These are phyloP conservation scores for Dromius quadrimaculatus DNA, from an alignment of 2,888 invertebrate species.

Conservation along the genomic window DNA sequence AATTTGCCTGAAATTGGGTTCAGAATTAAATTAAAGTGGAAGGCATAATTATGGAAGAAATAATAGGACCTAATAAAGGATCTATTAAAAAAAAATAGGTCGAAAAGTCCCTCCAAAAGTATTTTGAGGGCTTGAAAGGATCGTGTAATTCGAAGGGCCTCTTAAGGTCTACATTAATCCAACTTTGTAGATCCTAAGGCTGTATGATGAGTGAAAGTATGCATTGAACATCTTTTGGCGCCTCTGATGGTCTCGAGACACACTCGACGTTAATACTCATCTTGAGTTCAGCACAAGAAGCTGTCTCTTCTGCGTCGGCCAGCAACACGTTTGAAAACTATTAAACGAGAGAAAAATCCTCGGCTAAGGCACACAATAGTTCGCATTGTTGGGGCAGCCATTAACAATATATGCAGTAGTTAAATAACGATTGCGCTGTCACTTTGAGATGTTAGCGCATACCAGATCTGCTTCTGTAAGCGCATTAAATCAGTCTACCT, in stretches of 20 bases:
- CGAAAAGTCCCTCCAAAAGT: no score
- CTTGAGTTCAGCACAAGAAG: conserved; percentile 8
- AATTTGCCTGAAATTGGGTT: no score
- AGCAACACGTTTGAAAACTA: conserved; percentile 48
- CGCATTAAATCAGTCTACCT: neutral
- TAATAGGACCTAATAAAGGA: no score
- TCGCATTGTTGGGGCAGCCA: conserved; percentile 42
- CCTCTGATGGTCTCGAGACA: conserved; percentile 14
- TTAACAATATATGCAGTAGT: conserved; percentile 49
- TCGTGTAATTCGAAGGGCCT: no score
- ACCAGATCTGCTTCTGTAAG: neutral
- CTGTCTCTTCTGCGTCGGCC: conserved; percentile 1
- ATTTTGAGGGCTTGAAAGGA: no score
- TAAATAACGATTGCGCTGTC: conserved; percentile 41
- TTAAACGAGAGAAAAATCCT: conserved; percentile 31
- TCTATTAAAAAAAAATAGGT: no score
- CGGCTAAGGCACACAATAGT: conserved; percentile 36
- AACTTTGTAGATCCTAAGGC: no score
- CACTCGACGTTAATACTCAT: conserved; percentile 25
- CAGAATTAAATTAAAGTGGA: no score
- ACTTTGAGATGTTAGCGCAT: conserved; percentile 24
- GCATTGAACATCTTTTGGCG: no score
- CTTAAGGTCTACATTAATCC: no score
- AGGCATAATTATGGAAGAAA: no score
- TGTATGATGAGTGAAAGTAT: no score